Evolutionary conservation across 2,797 vertebrate genomes (phyloP), one percentile per base, ranked within the genome.

Genomic region (Muscicapa striata): DNA sequence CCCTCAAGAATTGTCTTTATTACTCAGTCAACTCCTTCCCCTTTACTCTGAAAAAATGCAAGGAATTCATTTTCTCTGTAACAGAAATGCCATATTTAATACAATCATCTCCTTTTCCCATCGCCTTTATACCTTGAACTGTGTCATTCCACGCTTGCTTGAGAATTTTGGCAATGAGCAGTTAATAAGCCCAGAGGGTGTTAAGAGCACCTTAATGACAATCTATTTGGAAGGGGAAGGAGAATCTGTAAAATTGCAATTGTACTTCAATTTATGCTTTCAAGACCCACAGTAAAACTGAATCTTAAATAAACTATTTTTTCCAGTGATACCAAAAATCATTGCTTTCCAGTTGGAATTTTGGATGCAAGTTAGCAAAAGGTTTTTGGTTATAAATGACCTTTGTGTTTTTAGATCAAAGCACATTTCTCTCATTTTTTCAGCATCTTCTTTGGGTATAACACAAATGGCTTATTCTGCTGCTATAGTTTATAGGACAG

Each of bases 131-230:
- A 45, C 6, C 36, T 49, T 27, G 10, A 64, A 68, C 91, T 69
- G 98, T 93, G 27, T 97, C 92, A 98, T 96, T 81, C 97, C 97
- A 89, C 90, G 87, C 67, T 58, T 94, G 52, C 49, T 76, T n/a
- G 93, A 97, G 73, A 98, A 97, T 29, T 84, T 55, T 45, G 97
- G 91, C n/a, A 94, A 24, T 91, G 96, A 97, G 43, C 83, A 78
- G 15, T 80, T 57, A 67, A 66, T 36, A 49, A 80, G 40, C 64
- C 95, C 97, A 49, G 14, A 68, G 18, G 72, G 70, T 24, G 24
- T 9, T 34, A 73, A 61, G 38, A 80, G 51, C n/a, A 46, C 41
- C 46, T 51, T 67, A 43, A 78, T 40, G 46, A 91, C 23, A 7
- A 69, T 40, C 57, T 55, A n/a, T 34, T 67, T 70, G 17, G 26